Conservation (phyloP, 1,140 invertebrate species). For the Drosophila pectinifera region DNA sequence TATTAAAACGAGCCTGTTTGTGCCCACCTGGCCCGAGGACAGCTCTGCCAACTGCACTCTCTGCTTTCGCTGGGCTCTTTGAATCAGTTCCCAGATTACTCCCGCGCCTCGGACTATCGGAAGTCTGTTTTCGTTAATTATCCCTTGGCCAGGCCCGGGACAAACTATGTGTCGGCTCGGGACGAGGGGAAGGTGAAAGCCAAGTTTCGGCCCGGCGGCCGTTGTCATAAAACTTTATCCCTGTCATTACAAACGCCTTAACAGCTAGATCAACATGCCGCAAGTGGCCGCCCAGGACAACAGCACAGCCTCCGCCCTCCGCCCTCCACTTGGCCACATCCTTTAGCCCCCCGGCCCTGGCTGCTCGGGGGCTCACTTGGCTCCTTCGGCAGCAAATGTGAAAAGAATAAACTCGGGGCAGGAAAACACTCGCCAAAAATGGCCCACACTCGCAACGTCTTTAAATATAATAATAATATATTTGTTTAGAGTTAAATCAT, state of each 20-base stretch:
- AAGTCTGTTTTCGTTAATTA: background rate
- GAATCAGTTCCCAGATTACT: no score
- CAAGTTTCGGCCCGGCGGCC: constrained; percentile 37
- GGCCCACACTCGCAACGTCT: no score
- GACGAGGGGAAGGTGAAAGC: constrained; percentile 31
- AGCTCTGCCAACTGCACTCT: no score
- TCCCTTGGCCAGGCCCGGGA: background rate
- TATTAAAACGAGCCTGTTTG: background rate
- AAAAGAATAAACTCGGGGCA: constrained; percentile 15
- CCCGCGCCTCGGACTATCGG: no score
- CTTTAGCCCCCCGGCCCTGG: background rate
- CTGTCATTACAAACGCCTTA: constrained; percentile 63
- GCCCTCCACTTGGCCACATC: constrained; percentile 13
- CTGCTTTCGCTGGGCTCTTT: no score
- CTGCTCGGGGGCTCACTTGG: background rate
- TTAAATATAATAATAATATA: no score
- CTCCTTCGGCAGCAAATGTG: constrained; percentile 12
- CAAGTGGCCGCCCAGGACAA: constrained; percentile 41
- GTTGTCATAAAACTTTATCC: constrained; percentile 66
- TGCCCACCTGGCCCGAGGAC: no score
- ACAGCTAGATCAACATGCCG: constrained; percentile 66
- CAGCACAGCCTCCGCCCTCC: background rate
- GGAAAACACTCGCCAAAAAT: background rate
- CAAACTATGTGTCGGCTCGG: constrained; percentile 6
- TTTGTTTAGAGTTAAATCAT: no score